phyloP scores from a whole-genome alignment of 2,113 vertebrate genomes.

The Cichladusa arquata region DNA sequence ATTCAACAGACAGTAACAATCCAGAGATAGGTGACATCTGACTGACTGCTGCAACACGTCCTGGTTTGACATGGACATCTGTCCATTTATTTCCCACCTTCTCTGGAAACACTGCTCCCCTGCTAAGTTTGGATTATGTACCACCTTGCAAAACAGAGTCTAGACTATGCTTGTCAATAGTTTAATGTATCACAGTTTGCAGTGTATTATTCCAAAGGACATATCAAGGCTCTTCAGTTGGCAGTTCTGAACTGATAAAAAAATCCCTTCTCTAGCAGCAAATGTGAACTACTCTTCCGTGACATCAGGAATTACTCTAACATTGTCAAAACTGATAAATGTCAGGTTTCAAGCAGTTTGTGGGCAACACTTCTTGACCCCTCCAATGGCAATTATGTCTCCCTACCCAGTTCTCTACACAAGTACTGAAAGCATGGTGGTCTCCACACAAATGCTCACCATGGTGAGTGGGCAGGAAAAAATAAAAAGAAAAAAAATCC shows the following conservation, averaged over 20 bases:
- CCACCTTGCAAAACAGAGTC: neutral
- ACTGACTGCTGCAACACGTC: neutral
- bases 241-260: neutral
- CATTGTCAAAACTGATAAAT: neutral
- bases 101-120: neutral
- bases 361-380: neutral
- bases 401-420: neutral
- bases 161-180: neutral
- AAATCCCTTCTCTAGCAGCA: neutral
- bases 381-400: neutral
- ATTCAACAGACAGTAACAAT: neutral
- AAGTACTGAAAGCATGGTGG: neutral
- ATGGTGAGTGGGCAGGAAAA: neutral
- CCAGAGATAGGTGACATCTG: neutral
- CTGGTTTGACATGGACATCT: neutral
- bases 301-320: neutral
- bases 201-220: neutral
- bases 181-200: neutral
- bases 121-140: neutral
- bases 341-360: neutral
- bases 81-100: neutral
- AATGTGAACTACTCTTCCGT: neutral
- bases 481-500: accelerated
- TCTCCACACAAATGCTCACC: neutral
- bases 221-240: neutral